Base-by-base conservation (phyloP, 1,140 invertebrate species). In the Parasteatoda tepidariorum region DNA sequence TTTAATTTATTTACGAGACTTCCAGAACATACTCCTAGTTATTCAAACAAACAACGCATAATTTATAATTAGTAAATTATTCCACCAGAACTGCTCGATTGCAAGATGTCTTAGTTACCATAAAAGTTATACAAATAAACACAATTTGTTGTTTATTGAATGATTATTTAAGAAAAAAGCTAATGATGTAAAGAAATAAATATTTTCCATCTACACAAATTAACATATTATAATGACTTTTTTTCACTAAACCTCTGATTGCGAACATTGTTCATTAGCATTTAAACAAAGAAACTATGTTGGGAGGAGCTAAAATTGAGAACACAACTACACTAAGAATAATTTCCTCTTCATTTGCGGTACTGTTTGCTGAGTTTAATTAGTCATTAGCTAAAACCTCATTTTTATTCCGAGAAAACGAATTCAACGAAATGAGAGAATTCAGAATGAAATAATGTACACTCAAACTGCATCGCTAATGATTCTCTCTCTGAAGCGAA, bases 331-430 rank as follows among this genome's bases (percentile, higher is more conserved):
- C 38, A 15, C 38, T 31, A 76, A 76, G 31, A 64, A 31, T 59
- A 57, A 76, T 62, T 76, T 34, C 54, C 34, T 62, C 61, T 79
- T 79, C 75, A 79, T 79, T 79, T 55, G 61, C 28, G 75, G 64
- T 64, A 79, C 48, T 79, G 62, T 68, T 79, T 79, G 75, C 64
- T 79, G 34, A 34, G 48, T 34, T 79, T 79, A 79, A 79, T 79
- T 79, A 79, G 75, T 79, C 75, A 79, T 79, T 79, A 79, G 75
- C 62, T 57, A 57, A 67, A 57, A 38, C 38, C 75, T 26, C 30
- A 18, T 59, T 74, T 34, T 74, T 59, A 28, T 79, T n/a, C 33
- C 74, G 28, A 75, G 54, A 54, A 48, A 54, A 28, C 68, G 24
- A 41, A n/a, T 38, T 34, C 9, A 31, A 30, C 28, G 61, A 33